Conservation (phyloP, 2,888 invertebrate genomes). For the Andrena chrysosceles region DNA sequence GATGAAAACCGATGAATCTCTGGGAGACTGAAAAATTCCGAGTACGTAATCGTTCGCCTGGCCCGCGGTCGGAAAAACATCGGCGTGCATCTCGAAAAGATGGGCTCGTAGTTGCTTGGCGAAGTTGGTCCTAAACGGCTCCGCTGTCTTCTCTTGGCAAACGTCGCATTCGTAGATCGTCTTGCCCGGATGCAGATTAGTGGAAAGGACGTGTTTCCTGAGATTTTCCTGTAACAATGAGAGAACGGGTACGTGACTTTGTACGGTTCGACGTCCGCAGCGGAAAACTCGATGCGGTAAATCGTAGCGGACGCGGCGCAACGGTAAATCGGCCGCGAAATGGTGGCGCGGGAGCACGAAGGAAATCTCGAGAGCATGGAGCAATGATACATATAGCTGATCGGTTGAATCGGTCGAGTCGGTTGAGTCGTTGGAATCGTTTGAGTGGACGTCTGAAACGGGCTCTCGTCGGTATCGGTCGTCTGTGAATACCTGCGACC, state of each 20-base stretch:
- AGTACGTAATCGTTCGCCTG: constrained; percentile 86
- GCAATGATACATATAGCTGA: too few species aligned
- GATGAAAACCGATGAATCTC: neutral
- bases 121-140: constrained; percentile 87
- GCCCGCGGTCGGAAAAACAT: constrained; percentile 85
- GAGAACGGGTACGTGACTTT: neutral
- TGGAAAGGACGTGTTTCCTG: constrained; percentile 93
- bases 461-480: constrained; percentile 42
- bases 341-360: neutral
- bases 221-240: constrained; percentile 90
- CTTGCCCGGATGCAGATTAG: constrained; percentile 91
- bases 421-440: constrained; percentile 4
- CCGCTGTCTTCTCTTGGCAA: constrained; percentile 84
- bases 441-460: constrained; percentile 20
- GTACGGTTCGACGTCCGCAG: neutral
- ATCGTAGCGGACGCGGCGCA: neutral
- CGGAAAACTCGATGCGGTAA: neutral
- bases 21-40: constrained; percentile 82
- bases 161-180: constrained; percentile 92
- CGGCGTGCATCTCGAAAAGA: constrained; percentile 87
- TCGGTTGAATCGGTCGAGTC: constrained; percentile 1
- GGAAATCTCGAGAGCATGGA: neutral
- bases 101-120: constrained; percentile 90
- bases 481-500: constrained; percentile 58
- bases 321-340: constrained; percentile 7